Evolutionary conservation across 1,140 invertebrate species (phyloP), one percentile per base, ranked within the genome.

Genomic region (Acromyrmex echinatior): DNA sequence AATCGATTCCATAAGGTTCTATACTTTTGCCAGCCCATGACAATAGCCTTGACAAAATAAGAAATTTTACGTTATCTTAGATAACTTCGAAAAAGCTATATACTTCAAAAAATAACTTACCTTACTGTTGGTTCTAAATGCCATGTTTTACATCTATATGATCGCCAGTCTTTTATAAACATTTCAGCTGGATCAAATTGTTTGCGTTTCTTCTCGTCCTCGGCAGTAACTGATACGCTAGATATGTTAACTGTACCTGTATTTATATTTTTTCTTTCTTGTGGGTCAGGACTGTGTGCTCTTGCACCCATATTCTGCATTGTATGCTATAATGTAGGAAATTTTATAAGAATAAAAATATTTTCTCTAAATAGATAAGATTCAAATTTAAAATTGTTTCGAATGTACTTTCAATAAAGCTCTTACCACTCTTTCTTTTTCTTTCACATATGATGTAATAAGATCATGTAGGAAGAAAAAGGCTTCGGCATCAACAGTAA

Each of bases 401-500:
- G 18, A 35, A 84, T 65, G 66, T 53, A 62, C 28, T 10, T 1
- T 66, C 45, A 51, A 66, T 84, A 56, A 71, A 58, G 10, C 53
- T 96, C 96, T 96, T 95, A 98, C 97, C 94, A 98, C 97, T 96
- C 97, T 96, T 92, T 98, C 98, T 94, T 98, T 98, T 94, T 99
- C 98, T 94, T 98, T 98, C 18, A 99, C 97, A 93, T 99, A 99
- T 0, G 98, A 98, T 0, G 98, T 98, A 73, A 99, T 99, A 39
- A 99, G 96, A 95, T 99, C 99, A 94, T 99, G 99, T 60, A 99
- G 96, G 94, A 99, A 99, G 95, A 99, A 98, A 95, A 99, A 99
- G 18, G 98, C 98, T 95, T 99, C 99, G 0, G 99, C 99, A 96
- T 99, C 99, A 86, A 99, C 98, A 2, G 99, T 99, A 79, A 99